Conservation (phyloP, 2,888 invertebrate genomes). For the Synergus itoensis region DNA sequence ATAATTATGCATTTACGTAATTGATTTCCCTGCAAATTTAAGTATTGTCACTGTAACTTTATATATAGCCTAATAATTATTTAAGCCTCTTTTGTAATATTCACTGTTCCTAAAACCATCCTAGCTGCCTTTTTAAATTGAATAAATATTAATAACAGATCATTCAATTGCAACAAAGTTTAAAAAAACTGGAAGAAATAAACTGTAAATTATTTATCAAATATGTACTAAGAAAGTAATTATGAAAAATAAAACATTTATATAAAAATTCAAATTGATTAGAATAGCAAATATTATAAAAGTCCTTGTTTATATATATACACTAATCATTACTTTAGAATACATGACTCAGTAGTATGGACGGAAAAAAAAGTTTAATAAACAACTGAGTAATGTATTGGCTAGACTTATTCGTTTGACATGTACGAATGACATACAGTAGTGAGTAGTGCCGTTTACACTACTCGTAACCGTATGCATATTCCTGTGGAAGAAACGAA, state of each 20-base stretch:
- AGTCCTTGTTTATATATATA: not conserved
- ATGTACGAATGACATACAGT: too few relatives aligned
- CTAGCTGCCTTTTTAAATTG: not conserved
- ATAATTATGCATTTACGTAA: not conserved
- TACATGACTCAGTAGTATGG: too few relatives aligned
- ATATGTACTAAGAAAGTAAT: not conserved
- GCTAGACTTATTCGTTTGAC: too few relatives aligned
- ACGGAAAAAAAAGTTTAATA: too few relatives aligned
- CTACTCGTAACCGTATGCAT: too few relatives aligned
- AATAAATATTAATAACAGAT: not conserved
- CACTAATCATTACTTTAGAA: too few relatives aligned
- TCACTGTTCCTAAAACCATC: not conserved
- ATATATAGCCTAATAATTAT: not conserved
- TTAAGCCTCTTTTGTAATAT: not conserved
- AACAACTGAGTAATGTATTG: too few relatives aligned
- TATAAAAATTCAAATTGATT: too few relatives aligned
- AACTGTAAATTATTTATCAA: not conserved
- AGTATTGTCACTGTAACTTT: not conserved
- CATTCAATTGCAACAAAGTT: not conserved
- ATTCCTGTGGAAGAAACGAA: too few relatives aligned
- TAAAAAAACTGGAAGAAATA: not conserved
- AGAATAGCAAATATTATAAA: not conserved
- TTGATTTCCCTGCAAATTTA: not conserved
- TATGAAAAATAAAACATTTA: too few relatives aligned
- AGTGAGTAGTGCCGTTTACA: too few relatives aligned